Percentiles rank a stretch among this genome's conserved stretches.
phyloP scores from a whole-genome alignment of 2,797 vertebrate genomes.

The Percopsis omiscomaycus region DNA sequence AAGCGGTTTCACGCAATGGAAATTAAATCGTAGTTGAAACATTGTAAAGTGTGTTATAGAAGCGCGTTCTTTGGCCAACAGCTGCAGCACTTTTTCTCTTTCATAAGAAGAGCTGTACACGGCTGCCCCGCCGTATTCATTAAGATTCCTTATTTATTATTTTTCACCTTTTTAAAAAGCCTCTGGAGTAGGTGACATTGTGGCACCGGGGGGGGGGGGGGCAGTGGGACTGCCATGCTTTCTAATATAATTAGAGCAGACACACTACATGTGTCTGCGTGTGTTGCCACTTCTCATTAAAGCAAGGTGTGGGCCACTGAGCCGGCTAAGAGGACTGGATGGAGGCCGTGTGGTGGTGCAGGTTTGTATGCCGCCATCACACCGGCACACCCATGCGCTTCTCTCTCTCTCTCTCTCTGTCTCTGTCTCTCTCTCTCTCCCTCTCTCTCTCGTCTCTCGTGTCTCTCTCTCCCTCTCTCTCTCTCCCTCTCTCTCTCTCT shows the following conservation, averaged over 20 bases:
- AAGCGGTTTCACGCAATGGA: background rate
- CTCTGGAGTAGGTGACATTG: constrained; percentile 44
- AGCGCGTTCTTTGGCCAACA: background rate
- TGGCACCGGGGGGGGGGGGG: constrained; percentile 49
- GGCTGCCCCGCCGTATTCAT: constrained; percentile 5
- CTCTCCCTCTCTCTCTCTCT: background rate
- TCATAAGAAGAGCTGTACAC: background rate
- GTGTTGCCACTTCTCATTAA: constrained; percentile 72
- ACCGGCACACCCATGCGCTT: constrained; percentile 1
- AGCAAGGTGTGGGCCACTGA: constrained; percentile 59
- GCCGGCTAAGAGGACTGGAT: constrained; percentile 56
- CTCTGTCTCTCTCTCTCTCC: constrained; percentile 3
- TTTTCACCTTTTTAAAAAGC: constrained; percentile 3
- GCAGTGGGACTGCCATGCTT: constrained; percentile 33
- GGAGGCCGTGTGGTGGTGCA: constrained; percentile 50
- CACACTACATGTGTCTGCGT: constrained; percentile 74
- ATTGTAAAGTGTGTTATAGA: background rate
- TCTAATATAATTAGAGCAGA: constrained; percentile 69
- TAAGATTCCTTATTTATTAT: background rate
- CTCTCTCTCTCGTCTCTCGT: background rate
- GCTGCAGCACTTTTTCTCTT: background rate
- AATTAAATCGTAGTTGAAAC: background rate
- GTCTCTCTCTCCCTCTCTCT: background rate
- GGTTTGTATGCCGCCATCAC: constrained; percentile 10
- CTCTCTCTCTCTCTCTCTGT: background rate